phyloP scores from a whole-genome alignment of 1,140 invertebrate genomes.

The Patella vulgata region DNA sequence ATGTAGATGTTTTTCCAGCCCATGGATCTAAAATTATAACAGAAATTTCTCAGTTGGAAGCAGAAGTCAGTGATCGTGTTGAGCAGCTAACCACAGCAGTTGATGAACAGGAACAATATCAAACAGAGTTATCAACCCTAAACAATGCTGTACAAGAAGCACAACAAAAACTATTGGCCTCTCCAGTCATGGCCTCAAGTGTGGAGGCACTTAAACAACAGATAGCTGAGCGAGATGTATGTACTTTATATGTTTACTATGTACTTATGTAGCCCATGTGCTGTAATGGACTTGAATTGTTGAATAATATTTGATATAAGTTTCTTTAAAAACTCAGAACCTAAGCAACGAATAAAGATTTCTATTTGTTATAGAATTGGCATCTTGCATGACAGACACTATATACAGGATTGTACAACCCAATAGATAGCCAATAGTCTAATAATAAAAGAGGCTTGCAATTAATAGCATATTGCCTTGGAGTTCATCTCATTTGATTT shows the following conservation, averaged over 20 bases:
- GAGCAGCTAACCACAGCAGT: slow-evolving; percentile 76
- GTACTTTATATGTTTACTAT: slow-evolving; percentile 59
- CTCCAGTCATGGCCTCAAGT: slow-evolving; percentile 82
- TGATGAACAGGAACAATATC: slow-evolving; percentile 74
- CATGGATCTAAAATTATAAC: slow-evolving; percentile 33
- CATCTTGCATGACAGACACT: no score
- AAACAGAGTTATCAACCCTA: slow-evolving; percentile 49
- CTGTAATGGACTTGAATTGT: no score
- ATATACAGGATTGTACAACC: no score
- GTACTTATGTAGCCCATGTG: no score
- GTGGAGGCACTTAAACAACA: slow-evolving; percentile 85
- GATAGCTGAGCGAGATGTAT: slow-evolving; percentile 90
- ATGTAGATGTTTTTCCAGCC: slow-evolving; percentile 28
- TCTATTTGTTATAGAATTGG: no score
- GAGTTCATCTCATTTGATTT: no score
- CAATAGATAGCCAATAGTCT: no score
- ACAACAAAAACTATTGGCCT: slow-evolving; percentile 84
- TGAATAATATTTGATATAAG: no score
- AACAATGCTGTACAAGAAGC: slow-evolving; percentile 82
- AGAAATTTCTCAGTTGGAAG: slow-evolving; percentile 52
- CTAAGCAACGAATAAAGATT: no score
- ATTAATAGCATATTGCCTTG: no score
- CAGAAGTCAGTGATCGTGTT: slow-evolving; percentile 43
- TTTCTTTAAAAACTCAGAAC: no score
- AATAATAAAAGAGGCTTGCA: no score